Evolutionary conservation across 2,113 vertebrate genomes (phyloP).

Genomic region (Tamias sibiricus): DNA sequence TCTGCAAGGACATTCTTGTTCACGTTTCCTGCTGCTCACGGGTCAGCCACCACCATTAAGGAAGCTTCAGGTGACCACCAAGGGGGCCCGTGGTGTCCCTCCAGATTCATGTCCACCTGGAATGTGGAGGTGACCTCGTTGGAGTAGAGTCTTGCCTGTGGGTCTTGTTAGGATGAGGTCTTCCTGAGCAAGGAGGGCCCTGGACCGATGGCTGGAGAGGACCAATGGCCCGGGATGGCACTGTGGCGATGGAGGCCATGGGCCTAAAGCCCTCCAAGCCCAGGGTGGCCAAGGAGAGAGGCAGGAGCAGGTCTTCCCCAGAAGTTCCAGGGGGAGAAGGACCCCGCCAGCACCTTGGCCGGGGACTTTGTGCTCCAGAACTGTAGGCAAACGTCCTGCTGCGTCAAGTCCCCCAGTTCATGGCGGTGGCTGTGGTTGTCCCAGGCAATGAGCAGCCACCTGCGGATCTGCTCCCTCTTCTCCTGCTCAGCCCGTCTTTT

Average conservation of each 20-base stretch:
- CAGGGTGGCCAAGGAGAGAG: fast-evolving
- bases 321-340: fast-evolving
- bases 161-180: background rate
- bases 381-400: fast-evolving
- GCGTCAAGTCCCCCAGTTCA: fast-evolving
- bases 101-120: fast-evolving
- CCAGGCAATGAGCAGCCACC: background rate
- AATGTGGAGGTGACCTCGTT: background rate
- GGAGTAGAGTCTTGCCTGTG: background rate
- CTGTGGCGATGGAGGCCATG: fast-evolving
- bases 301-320: too few species aligned
- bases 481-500: fast-evolving
- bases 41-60: fast-evolving
- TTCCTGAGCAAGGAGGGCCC: background rate
- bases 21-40: background rate
- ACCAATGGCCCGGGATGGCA: fast-evolving
- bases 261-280: background rate
- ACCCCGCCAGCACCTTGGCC: fast-evolving
- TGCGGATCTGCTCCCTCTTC: fast-evolving
- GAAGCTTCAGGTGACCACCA: fast-evolving
- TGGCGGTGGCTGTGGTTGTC: background rate
- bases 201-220: background rate
- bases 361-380: too few species aligned
- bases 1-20: fast-evolving
- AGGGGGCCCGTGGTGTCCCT: fast-evolving